Evolutionary conservation across 2,888 invertebrate genomes (phyloP).

Genomic region (Lepidocyrtoides sp.): DNA sequence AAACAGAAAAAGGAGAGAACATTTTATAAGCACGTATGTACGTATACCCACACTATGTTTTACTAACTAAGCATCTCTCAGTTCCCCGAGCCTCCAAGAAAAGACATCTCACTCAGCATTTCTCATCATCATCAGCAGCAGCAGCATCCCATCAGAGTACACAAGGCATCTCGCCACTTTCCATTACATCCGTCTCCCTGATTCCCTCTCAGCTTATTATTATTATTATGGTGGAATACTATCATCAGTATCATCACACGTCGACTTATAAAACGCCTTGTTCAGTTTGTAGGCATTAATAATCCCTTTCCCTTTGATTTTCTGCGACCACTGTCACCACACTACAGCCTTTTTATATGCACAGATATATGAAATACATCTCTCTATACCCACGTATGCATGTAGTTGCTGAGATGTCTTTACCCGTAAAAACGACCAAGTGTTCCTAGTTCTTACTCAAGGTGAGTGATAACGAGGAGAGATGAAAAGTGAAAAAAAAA

Average conservation of each 20-base stretch:
- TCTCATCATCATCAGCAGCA: background rate
- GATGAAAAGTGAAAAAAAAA: slow-evolving; percentile 72
- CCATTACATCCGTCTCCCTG: slow-evolving; percentile 53
- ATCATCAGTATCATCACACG: slow-evolving; percentile 70
- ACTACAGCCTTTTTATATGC: slow-evolving; percentile 24
- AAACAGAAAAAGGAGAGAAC: background rate
- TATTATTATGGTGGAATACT: slow-evolving; percentile 17
- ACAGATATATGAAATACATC: no score
- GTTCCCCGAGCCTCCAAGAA: slow-evolving; percentile 1
- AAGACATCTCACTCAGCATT: slow-evolving; percentile 18
- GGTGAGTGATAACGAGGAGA: slow-evolving; percentile 47
- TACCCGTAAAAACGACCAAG: slow-evolving; percentile 40
- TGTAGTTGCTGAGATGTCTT: background rate
- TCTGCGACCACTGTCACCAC: slow-evolving; percentile 55
- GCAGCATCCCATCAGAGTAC: background rate
- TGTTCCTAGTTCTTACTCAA: slow-evolving; percentile 69
- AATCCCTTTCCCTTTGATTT: slow-evolving; percentile 75
- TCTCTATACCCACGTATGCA: no score
- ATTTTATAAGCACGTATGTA: no score
- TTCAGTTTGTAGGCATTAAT: slow-evolving; percentile 76
- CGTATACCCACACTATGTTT: slow-evolving; percentile 1
- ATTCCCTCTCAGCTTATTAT: slow-evolving; percentile 63
- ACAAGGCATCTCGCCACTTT: slow-evolving; percentile 35
- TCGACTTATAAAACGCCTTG: slow-evolving; percentile 69
- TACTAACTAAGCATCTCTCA: background rate